Base-by-base conservation (phyloP, 2,113 vertebrate species). In the Chloroceryle aenea region DNA sequence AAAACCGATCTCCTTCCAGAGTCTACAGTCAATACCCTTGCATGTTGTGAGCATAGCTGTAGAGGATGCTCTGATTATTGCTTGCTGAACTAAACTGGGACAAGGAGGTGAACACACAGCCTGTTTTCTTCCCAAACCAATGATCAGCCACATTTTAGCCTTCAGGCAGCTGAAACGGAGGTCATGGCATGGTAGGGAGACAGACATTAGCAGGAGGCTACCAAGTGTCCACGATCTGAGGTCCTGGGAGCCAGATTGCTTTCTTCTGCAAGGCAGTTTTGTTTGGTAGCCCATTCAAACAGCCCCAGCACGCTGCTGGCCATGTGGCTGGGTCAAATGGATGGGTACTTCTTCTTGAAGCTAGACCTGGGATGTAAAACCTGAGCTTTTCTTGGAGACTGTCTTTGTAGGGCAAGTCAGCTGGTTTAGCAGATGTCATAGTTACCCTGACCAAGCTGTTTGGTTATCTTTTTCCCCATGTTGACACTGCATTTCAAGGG, bases 101-200 rank as follows among this genome's bases (percentile, higher is more conserved):
- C 82, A 13, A 27, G 63, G 72, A 87, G 74, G 52, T 42, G 82
- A 95, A 45, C 72, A 91, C 76, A 69, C 64, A 94, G 53, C 72
- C 62, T 88, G 82, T 68, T 91, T 69, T 75, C 40, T 47, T 74
- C 50, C 79, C 17, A 22, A 69, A 18, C 48, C 62, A 10, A 25
- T 77, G 90, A 90, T 84, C 83, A 45, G 30, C 63, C 77, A 47
- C 87, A 22, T 21, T 67, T 63, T 25, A 82, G 72, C 45, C 80
- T 64, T 71, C 59, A 64, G 43, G 58, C 50, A 50, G 50, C 56
- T 64, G 58, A 47, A 78, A 68, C 55, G 48, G 38, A 85, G 85
- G 64, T 93, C 43, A 4, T 1, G 9, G 4, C 14, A 0, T 10
- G 52, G 53, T 9, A 19, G 85, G 80, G 55, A 88, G 69, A 7